Base-by-base conservation (phyloP, 2,113 vertebrate species). In the Lamprologus callipterus region DNA sequence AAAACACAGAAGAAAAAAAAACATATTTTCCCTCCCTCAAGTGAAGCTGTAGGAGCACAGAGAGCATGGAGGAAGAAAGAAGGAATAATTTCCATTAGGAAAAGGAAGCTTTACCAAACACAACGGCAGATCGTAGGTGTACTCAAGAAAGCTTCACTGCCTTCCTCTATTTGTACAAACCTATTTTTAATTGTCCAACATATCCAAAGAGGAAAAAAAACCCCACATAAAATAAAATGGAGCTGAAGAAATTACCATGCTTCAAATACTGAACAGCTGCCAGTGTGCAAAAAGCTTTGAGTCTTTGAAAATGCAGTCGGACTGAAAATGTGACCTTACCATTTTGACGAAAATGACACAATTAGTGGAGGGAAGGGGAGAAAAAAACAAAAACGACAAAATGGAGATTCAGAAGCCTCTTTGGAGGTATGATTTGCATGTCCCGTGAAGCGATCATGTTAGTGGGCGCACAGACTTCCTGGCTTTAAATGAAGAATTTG, bases 381-480 rank as follows among this genome's bases (percentile, higher is more conserved):
- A 68, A 68, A 82, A 90, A 83, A 85, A 90, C 33, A 60, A 65
- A 65, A 65, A 37, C 2, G 3, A 58, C 57, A 51, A 63, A 68
- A 81, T 82, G 57, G 65, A 83, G 85, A 83, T 70, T 85, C 73
- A 82, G 81, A 57, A n/a, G 26, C 87, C 60, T 9, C 49, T 82
- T 60, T 88, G 73, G 87, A 88, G 82, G 84, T 79, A 53, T 17
- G 80, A 88, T 84, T 82, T 85, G 83, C 49, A 81, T 89, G 70
- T 90, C 70, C 83, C 84, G 81, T 90, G 47, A 87, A 89, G 63
- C 83, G 45, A 89, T 90, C 87, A 90, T 86, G 75, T 84, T 58
- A 65, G 85, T 83, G 88, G 83, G 85, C 65, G 80, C 40, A 53
- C 68, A 81, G 86, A 73, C 75, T 79, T 26, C 45, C 81, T 88